Conservation (phyloP, 2,888 invertebrate genomes). For the Hydriomena furcata region DNA sequence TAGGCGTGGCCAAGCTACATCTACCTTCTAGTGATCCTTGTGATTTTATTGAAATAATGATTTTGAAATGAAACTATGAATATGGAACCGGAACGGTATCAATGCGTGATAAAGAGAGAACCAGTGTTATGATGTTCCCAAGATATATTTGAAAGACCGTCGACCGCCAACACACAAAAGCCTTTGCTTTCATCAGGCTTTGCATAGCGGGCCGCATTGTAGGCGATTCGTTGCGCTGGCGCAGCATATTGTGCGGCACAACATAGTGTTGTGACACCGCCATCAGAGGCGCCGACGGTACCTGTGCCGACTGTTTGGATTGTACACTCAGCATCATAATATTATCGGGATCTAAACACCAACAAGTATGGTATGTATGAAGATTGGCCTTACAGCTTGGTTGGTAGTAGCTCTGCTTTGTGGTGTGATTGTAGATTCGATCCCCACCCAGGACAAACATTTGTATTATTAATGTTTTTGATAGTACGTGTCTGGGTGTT, state of each 20-base stretch:
- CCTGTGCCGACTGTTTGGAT: constrained; percentile 79
- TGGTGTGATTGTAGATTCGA: too few species aligned
- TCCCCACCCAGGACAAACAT: too few species aligned
- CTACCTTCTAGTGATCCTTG: too few species aligned
- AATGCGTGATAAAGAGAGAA: not conserved
- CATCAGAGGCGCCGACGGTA: constrained; percentile 69
- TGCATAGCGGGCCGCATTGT: constrained; percentile 64
- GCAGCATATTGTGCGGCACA: constrained; percentile 31
- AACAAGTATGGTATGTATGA: not conserved
- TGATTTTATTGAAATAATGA: too few species aligned
- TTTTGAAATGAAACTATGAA: too few species aligned
- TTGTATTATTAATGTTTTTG: too few species aligned
- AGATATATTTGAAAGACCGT: not conserved
- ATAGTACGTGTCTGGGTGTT: too few species aligned
- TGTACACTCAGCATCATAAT: constrained; percentile 44
- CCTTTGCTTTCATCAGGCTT: constrained; percentile 49
- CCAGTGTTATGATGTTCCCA: constrained; percentile 7
- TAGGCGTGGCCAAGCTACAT: too few species aligned
- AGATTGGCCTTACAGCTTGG: too few species aligned
- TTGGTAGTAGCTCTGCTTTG: too few species aligned
- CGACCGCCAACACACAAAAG: constrained; percentile 67
- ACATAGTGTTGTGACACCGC: constrained; percentile 68
- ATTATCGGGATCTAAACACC: too few species aligned
- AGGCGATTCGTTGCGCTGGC: constrained; percentile 71
- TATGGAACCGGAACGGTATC: too few species aligned